phyloP scores from a whole-genome alignment of 2,113 vertebrate genomes.

The Microtus ochrogaster region DNA sequence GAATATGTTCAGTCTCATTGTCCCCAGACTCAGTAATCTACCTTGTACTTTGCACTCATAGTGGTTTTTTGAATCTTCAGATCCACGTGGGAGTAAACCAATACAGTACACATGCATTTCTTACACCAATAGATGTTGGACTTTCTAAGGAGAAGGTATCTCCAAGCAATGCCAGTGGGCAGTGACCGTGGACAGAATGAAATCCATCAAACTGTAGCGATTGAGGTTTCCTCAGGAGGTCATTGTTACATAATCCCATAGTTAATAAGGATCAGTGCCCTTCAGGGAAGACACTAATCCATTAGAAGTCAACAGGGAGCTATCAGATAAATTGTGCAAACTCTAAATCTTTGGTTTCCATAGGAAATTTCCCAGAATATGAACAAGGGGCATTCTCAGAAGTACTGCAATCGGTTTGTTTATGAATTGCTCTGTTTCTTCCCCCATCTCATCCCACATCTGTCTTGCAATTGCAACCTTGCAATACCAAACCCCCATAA shows the following conservation, averaged over 20 bases:
- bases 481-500: neutral
- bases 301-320: neutral
- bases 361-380: neutral
- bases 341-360: neutral
- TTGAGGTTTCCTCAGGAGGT: too few species aligned
- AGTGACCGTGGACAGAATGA: neutral
- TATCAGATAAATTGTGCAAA: neutral
- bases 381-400: neutral
- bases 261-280: neutral
- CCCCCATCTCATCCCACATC: fast-evolving
- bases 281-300: neutral
- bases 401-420: neutral
- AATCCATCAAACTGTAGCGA: neutral
- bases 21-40: neutral
- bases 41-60: neutral
- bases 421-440: neutral
- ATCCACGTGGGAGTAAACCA: neutral
- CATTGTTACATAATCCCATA: neutral
- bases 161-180: neutral
- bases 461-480: neutral
- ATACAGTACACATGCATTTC: too few species aligned
- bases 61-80: neutral
- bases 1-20: neutral
- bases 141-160: too few species aligned
- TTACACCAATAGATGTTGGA: neutral